Evolutionary conservation across 2,797 vertebrate genomes (phyloP).

Genomic region (Gallirallus australis): DNA sequence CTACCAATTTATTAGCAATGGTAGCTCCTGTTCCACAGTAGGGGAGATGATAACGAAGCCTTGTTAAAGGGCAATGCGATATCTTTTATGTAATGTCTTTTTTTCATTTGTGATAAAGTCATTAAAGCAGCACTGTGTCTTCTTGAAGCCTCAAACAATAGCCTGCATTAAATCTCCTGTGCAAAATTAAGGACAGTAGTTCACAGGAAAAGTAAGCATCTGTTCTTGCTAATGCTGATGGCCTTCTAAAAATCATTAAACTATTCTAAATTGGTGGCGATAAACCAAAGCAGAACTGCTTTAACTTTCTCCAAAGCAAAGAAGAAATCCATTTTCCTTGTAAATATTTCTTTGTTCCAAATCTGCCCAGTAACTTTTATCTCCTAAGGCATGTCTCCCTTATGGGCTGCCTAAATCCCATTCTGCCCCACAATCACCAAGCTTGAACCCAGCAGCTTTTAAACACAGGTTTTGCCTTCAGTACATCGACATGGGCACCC

Average conservation of each 20-base stretch:
- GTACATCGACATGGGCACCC: accelerated
- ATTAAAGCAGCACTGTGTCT: conserved; percentile 60
- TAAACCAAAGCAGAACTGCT: conserved; percentile 11
- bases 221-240: conserved; percentile 23
- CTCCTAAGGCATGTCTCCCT: neutral
- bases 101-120: conserved; percentile 69
- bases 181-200: conserved; percentile 64
- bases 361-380: neutral
- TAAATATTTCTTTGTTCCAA: neutral
- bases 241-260: conserved; percentile 57
- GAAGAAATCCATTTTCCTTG: conserved; percentile 15
- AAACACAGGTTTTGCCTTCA: neutral
- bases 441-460: neutral
- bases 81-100: conserved; percentile 66
- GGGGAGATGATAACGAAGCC: conserved; percentile 70
- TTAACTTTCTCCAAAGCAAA: conserved; percentile 44
- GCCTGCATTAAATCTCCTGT: conserved; percentile 52
- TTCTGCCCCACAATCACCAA: neutral
- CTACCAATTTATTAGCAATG: conserved; percentile 68
- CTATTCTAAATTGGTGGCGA: neutral
- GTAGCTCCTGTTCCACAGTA: conserved; percentile 66
- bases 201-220: conserved; percentile 51
- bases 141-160: conserved; percentile 54
- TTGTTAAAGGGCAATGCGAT: conserved; percentile 62
- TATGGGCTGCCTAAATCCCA: neutral